Percentiles rank a stretch among this genome's conserved stretches.
Conservation (phyloP, 1,140 invertebrate genomes). For the Diachasmimorpha longicaudata region DNA sequence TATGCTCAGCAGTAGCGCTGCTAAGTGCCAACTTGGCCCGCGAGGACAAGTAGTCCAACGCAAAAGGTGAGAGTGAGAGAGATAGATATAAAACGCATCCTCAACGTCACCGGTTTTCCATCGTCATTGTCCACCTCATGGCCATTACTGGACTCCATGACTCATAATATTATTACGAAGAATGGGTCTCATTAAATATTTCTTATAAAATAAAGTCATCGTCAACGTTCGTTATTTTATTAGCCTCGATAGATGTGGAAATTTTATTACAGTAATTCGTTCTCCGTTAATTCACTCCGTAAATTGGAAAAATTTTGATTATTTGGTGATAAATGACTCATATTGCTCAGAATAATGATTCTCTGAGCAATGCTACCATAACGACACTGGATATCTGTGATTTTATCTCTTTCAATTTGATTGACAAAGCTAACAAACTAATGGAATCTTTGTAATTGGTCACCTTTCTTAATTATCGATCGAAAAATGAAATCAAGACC, state of each 20-base stretch:
- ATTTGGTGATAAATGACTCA: no score
- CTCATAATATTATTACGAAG: background rate
- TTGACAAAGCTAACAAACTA: no score
- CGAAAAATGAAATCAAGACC: no score
- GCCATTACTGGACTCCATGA: conserved; percentile 1
- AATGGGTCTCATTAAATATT: background rate
- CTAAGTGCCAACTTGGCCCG: background rate
- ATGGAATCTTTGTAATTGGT: no score
- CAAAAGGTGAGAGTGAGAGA: background rate
- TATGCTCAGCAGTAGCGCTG: background rate
- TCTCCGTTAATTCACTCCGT: no score
- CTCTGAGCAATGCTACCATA: no score
- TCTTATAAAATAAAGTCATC: background rate
- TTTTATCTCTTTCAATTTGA: no score
- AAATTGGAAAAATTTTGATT: no score
- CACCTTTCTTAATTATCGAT: background rate
- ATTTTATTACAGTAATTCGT: background rate
- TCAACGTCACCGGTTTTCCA: background rate
- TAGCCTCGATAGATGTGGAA: background rate
- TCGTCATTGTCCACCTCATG: conserved; percentile 6
- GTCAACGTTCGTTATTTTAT: background rate
- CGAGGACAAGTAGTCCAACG: background rate
- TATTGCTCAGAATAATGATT: no score
- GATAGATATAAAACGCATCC: background rate
- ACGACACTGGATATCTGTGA: no score